A percentile compares a stretch with the other conserved stretches of the same genome.
Evolutionary conservation across 2,797 vertebrate genomes (phyloP).

Genomic region (Petrocephalus schoutedeni): DNA sequence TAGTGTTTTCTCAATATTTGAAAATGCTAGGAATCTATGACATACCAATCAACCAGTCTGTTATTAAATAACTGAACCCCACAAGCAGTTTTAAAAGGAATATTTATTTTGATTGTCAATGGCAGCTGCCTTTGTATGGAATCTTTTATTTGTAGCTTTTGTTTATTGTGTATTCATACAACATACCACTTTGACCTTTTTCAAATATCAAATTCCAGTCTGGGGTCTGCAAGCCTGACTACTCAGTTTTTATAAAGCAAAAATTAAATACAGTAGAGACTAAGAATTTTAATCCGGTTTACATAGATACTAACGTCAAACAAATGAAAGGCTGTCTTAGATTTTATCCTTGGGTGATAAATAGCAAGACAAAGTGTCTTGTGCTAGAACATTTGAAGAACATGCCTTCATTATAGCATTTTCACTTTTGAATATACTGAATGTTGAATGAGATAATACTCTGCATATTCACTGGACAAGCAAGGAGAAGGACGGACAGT

Average conservation of each 20-base stretch:
- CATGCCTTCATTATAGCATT: neutral
- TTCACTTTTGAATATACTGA: neutral
- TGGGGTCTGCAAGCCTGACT: neutral
- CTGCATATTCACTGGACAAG: neutral
- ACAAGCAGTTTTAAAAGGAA: neutral
- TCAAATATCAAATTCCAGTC: neutral
- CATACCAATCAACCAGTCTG: neutral
- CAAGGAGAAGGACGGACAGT: neutral
- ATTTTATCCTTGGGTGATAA: neutral
- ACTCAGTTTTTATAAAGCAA: neutral
- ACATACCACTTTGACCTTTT: neutral
- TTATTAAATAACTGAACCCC: neutral
- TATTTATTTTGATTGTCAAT: neutral
- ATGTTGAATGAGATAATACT: neutral
- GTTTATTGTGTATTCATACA: neutral
- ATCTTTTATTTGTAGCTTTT: neutral
- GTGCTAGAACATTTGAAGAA: neutral
- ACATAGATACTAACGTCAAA: neutral
- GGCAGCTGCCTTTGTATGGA: neutral
- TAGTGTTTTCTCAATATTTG: slow-evolving; percentile 6
- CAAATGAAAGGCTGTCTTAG: neutral
- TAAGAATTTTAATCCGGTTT: neutral
- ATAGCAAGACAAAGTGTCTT: neutral
- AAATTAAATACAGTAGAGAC: neutral
- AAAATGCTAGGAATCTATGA: slow-evolving; percentile 8